Base-by-base conservation (phyloP, 2,888 invertebrate genomes). In the Pycnomerus fuliginosus region DNA sequence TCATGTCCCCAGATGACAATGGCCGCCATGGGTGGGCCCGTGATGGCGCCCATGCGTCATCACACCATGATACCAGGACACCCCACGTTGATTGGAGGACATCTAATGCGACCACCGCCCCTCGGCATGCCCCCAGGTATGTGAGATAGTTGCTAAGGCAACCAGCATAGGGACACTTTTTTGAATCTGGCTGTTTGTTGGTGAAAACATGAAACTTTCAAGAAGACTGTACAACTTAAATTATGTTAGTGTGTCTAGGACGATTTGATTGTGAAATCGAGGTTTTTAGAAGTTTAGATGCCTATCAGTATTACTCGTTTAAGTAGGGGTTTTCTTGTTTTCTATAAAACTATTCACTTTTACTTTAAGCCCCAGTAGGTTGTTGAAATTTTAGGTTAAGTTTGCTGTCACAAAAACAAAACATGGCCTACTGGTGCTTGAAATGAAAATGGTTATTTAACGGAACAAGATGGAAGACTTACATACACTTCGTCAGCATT, bases 81-180 rank as follows among this genome's bases (percentile, higher is more conserved):
- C 14, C 77, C 78, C 28, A 74, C 65, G 8, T 55, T 70, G 25
- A 66, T 77, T 55, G 78, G 78, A 68, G 80, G 80, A 69, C 80
- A 77, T 72, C 73, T 80, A 72, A 80, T 80, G 79, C 75, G 80
- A 72, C 80, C 80, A 65, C 79, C 79, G 65, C 79, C 78, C 64
- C 76, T 82, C 73, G 79, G 79, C 71, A 74, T 80, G 66, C 80
- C 80, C 58, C 80, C 81, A 79, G 82, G 82, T 82, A 79, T 75
- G 78, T 76, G 65, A 55, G 52, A 35, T 40, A 39, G 42, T 47
- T 47, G 41, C 29, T 27, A 32, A 45, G 25, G 25, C 38, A 38
- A 44, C 37, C 38, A 44, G 32, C 38, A 28, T 37, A 38, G 30
- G 24, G 37, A 42, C 36, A 35, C 34, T 36, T 17, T 16, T 24